Evolutionary conservation across 2,113 vertebrate species (phyloP).

Genomic region (Aegithalos caudatus): DNA sequence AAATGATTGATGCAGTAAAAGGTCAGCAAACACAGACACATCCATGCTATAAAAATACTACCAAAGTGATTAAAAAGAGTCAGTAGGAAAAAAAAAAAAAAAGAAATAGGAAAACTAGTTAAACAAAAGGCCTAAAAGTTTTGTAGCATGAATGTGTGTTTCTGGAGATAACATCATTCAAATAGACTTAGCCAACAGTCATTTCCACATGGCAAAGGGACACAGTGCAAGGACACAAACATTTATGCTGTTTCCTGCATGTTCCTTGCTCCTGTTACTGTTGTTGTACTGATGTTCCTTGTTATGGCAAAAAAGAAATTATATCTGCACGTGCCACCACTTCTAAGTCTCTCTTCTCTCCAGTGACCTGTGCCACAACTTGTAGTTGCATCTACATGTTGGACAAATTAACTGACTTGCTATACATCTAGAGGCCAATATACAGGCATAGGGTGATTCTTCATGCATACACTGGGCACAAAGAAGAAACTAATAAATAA

Average conservation of each 20-base stretch:
- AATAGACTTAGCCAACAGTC: not conserved
- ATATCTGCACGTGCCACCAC: not conserved
- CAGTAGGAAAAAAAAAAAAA: too few relatives aligned
- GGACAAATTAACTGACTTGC: not conserved
- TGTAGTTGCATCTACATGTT: not conserved
- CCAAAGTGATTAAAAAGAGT: not conserved
- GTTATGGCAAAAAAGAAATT: not conserved
- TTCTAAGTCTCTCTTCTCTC: not conserved
- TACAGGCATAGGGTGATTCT: not conserved
- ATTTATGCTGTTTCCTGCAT: not conserved
- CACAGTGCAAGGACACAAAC: not conserved
- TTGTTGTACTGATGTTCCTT: not conserved
- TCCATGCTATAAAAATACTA: not conserved
- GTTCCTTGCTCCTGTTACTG: too few relatives aligned
- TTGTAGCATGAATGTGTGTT: not conserved
- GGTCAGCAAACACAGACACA: not conserved
- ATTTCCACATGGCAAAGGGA: not conserved
- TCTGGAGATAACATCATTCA: not conserved
- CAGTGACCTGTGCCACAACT: not conserved
- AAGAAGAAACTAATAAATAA: not conserved
- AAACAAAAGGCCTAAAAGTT: not conserved
- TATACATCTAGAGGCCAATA: not conserved
- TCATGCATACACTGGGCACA: not conserved
- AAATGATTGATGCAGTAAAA: conserved; percentile 9
- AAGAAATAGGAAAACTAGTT: not conserved